Evolutionary conservation across 1,140 invertebrate species (phyloP).

Genomic region (Berghia stephanieae): DNA sequence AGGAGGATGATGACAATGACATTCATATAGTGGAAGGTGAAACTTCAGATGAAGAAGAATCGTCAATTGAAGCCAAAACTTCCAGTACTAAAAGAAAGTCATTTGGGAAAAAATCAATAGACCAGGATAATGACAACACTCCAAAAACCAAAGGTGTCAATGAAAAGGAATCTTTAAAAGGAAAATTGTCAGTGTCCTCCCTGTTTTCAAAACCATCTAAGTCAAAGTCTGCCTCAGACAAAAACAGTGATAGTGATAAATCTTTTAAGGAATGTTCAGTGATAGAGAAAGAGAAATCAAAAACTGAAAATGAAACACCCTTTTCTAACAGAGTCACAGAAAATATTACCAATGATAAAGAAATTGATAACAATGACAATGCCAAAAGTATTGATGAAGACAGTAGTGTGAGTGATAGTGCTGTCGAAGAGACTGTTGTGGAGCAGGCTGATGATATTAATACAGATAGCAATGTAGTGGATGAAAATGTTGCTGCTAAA

Average conservation of each 20-base stretch:
- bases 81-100: too few species aligned
- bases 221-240: not conserved
- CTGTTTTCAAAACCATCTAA: slow-evolving; percentile 16
- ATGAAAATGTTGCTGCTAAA: slow-evolving; percentile 50
- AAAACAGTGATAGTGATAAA: not conserved
- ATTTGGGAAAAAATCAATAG: too few species aligned
- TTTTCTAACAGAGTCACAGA: not conserved
- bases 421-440: slow-evolving; percentile 23
- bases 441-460: not conserved
- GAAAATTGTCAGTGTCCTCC: slow-evolving; percentile 6
- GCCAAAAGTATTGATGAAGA: not conserved
- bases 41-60: too few species aligned
- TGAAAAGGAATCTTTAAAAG: too few species aligned
- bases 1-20: too few species aligned
- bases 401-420: not conserved
- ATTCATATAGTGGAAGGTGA: too few species aligned
- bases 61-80: too few species aligned
- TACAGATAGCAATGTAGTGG: slow-evolving; percentile 1
- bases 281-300: slow-evolving; percentile 8
- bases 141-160: too few species aligned
- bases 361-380: not conserved
- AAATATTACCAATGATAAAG: slow-evolving; percentile 15
- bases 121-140: too few species aligned
- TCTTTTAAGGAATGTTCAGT: not conserved
- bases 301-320: not conserved